A percentile compares a stretch with the other conserved stretches of the same genome.
These are phyloP conservation scores for Okamejei kenojei DNA, from an alignment of 2,797 vertebrate genomes.

Conservation along the genomic window DNA sequence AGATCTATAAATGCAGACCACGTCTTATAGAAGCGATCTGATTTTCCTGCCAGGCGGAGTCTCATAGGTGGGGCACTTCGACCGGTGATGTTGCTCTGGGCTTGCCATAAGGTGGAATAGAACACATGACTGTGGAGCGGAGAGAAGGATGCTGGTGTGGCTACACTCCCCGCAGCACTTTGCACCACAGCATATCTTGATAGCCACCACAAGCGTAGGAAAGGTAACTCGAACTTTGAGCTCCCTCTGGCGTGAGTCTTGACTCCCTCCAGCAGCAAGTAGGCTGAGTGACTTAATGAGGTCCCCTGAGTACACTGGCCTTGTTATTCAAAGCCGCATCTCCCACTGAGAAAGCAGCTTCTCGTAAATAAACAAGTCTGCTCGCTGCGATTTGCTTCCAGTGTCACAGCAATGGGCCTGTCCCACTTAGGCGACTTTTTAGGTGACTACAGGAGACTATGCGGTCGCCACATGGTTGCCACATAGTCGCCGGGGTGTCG, in stretches of 20 bases:
- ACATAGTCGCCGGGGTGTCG: too few species aligned
- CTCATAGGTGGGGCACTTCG: background rate
- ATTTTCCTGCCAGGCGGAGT: too few species aligned
- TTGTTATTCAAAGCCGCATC: slow-evolving; percentile 2
- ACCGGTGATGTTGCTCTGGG: too few species aligned
- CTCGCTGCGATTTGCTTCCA: too few species aligned
- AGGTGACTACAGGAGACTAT: too few species aligned
- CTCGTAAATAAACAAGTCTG: background rate
- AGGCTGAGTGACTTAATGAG: background rate
- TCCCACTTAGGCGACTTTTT: too few species aligned
- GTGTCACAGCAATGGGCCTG: too few species aligned
- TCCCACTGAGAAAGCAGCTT: background rate
- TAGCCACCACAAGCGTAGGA: background rate
- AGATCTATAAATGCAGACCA: too few species aligned
- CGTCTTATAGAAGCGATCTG: too few species aligned
- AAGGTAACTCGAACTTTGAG: background rate
- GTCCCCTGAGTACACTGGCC: background rate
- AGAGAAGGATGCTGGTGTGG: background rate
- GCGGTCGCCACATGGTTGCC: too few species aligned
- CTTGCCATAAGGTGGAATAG: too few species aligned
- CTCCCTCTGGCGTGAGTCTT: background rate
- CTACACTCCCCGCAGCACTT: background rate
- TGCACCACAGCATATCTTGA: background rate
- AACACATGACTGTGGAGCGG: too few species aligned
- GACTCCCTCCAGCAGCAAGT: background rate